phyloP scores from a whole-genome alignment of 2,797 vertebrate species.

The Malurus splendens region DNA sequence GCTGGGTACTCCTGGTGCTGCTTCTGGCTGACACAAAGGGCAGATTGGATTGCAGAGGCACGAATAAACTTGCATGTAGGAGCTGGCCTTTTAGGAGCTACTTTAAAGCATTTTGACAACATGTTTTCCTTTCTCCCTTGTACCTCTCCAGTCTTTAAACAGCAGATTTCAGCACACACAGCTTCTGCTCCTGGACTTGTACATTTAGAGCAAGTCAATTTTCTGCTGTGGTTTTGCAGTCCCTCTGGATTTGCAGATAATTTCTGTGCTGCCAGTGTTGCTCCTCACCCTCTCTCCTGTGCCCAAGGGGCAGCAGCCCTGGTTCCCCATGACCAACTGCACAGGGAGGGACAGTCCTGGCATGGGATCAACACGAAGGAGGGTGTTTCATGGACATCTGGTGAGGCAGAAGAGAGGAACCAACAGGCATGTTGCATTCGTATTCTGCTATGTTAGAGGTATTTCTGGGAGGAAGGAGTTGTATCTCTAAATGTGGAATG shows the following conservation, averaged over 20 bases:
- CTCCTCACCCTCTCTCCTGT: rapidly evolving
- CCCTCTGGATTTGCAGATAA: rapidly evolving
- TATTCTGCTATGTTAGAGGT: not conserved
- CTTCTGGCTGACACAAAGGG: not conserved
- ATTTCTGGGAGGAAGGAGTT: not conserved
- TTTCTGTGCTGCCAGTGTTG: not conserved
- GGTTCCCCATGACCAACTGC: rapidly evolving
- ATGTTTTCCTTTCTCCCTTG: not conserved
- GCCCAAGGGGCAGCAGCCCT: not conserved
- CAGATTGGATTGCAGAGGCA: not conserved
- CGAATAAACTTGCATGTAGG: not conserved
- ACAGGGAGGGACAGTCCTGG: not conserved
- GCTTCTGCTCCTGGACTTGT: not conserved
- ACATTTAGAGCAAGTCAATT: not conserved
- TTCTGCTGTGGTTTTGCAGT: not conserved
- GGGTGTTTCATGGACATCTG: not conserved
- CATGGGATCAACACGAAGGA: not conserved
- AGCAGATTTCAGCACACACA: not conserved
- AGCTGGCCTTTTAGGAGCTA: not conserved
- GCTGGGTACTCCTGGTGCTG: not conserved
- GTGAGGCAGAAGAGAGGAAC: not conserved
- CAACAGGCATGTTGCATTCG: not conserved
- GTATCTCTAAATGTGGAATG: not conserved
- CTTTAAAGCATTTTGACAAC: not conserved
- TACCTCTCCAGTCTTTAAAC: not conserved